A percentile compares a stretch with the other conserved stretches of the same genome.
These are phyloP conservation scores for Aleiodes alternator DNA, from an alignment of 2,888 invertebrate genomes.

Conservation along the genomic window DNA sequence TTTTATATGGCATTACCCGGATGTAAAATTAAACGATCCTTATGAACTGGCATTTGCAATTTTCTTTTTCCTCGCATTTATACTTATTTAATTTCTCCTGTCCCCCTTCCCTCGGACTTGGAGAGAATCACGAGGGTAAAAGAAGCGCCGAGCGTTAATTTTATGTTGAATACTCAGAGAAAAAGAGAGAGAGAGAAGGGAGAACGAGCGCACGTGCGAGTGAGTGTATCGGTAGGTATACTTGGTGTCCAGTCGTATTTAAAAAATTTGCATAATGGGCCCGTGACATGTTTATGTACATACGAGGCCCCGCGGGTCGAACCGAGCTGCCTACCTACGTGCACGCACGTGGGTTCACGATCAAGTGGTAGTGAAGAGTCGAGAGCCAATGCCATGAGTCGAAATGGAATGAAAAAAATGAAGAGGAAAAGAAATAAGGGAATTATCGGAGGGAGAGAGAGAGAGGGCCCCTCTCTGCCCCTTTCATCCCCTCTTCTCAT, in stretches of 20 bases:
- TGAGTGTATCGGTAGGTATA: constrained; percentile 59
- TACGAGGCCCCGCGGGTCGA: constrained; percentile 52
- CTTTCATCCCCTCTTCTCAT: constrained; percentile 12
- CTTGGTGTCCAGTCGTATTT: constrained; percentile 69
- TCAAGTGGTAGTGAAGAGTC: constrained; percentile 33
- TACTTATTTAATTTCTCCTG: constrained; percentile 32
- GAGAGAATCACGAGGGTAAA: not conserved
- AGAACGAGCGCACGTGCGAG: constrained; percentile 37
- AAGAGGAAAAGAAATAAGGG: not conserved
- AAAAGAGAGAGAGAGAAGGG: constrained; percentile 3
- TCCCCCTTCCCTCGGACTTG: constrained; percentile 13
- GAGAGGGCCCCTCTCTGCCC: constrained; percentile 26
- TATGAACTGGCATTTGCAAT: not conserved
- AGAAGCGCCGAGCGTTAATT: constrained; percentile 18
- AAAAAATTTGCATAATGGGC: constrained; percentile 74
- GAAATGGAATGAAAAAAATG: not conserved
- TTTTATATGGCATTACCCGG: constrained; percentile 72
- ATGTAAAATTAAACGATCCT: constrained; percentile 41
- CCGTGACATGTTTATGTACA: constrained; percentile 74
- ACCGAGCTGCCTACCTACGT: constrained; percentile 56
- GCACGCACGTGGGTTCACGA: constrained; percentile 57
- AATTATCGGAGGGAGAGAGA: constrained; percentile 36
- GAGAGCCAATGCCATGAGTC: constrained; percentile 1
- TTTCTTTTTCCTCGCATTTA: constrained; percentile 25
- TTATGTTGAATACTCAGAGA: constrained; percentile 20